These are phyloP conservation scores for Manis pentadactyla DNA, from an alignment of 2,797 vertebrate species.

Conservation along the genomic window DNA sequence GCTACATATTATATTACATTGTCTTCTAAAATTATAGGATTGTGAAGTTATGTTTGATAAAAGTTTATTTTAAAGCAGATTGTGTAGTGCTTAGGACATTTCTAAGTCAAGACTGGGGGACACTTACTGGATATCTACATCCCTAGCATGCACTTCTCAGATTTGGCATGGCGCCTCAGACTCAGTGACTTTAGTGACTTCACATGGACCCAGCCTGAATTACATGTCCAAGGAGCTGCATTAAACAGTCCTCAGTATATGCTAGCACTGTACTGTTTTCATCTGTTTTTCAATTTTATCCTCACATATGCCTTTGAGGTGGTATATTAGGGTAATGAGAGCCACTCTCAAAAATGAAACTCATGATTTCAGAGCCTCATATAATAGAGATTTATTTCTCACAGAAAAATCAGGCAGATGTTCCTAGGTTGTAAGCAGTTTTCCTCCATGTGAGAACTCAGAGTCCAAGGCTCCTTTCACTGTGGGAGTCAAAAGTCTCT, in stretches of 20 bases:
- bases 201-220: not conserved
- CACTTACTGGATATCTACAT: not conserved
- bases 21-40: not conserved
- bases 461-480: not conserved
- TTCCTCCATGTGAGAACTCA: not conserved
- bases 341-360: not conserved
- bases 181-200: too few relatives aligned
- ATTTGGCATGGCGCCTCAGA: not conserved
- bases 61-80: not conserved
- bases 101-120: not conserved
- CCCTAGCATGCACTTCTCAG: not conserved
- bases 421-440: not conserved
- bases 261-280: not conserved
- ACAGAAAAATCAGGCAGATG: not conserved
- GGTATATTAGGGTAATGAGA: not conserved
- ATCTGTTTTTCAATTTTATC: not conserved
- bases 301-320: not conserved
- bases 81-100: not conserved
- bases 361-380: not conserved
- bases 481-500: not conserved
- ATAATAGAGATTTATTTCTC: not conserved
- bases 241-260: not conserved
- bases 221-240: not conserved
- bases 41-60: not conserved
- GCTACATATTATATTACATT: not conserved